A percentile compares a stretch with the other conserved stretches of the same genome.
Conservation (phyloP, 1,140 invertebrate genomes). For the Proctacanthus coquilletti region DNA sequence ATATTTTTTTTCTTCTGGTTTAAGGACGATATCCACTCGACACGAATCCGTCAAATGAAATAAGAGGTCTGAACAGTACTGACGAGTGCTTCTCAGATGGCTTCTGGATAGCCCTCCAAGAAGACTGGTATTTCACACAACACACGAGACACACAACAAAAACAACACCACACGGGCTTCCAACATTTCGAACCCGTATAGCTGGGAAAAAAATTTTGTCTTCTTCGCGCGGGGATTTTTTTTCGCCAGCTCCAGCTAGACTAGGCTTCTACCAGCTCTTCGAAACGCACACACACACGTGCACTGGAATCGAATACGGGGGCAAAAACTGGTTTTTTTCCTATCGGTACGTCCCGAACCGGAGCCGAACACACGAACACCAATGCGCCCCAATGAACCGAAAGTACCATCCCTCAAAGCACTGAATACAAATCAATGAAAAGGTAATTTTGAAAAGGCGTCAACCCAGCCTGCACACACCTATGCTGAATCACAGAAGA, state of each 20-base stretch:
- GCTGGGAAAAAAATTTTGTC: too few species aligned
- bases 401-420: too few species aligned
- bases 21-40: constrained; percentile 32
- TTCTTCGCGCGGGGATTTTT: too few species aligned
- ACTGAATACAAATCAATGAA: not conserved
- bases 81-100: constrained; percentile 32
- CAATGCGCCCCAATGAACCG: too few species aligned
- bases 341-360: too few species aligned
- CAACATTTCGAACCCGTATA: too few species aligned
- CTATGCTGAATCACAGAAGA: not conserved
- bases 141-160: not conserved
- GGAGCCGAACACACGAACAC: too few species aligned
- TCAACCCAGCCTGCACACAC: not conserved
- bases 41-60: constrained; percentile 33
- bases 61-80: constrained; percentile 33
- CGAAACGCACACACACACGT: too few species aligned
- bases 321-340: too few species aligned
- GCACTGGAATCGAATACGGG: too few species aligned
- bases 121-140: constrained; percentile 16
- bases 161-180: not conserved
- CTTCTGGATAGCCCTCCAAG: constrained; percentile 32
- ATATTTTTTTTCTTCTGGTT: not conserved
- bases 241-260: too few species aligned
- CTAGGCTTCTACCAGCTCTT: too few species aligned
- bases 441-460: not conserved